Evolutionary conservation across 2,888 invertebrate species (phyloP).

Genomic region (Diaprepes abbreviatus): DNA sequence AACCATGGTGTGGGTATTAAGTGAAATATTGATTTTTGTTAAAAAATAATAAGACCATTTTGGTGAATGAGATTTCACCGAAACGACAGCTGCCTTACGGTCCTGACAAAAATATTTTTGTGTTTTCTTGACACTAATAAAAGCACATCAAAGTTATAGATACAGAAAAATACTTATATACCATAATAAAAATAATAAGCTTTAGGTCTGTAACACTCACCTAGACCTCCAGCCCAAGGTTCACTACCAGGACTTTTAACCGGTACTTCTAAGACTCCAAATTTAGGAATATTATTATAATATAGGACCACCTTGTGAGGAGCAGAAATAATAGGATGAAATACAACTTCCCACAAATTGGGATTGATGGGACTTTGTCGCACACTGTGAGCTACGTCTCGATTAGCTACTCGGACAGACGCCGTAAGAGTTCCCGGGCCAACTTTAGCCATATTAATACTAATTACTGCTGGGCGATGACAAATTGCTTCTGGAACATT

Average conservation of each 20-base stretch:
- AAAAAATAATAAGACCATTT: no score
- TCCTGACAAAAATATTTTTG: no score
- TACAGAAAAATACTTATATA: no score
- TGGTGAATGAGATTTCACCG: no score
- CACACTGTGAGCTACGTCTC: constrained; percentile 86
- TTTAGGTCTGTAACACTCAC: constrained; percentile 63
- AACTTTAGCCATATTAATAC: constrained; percentile 75
- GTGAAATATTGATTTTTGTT: no score
- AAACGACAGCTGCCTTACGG: no score
- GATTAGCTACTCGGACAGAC: constrained; percentile 81
- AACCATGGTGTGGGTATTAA: no score
- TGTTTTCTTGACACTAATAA: no score
- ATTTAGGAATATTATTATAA: constrained; percentile 87
- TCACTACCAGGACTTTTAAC: constrained; percentile 68
- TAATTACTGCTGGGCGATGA: constrained; percentile 85
- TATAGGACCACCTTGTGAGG: constrained; percentile 88
- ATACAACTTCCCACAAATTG: constrained; percentile 85
- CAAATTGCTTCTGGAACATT: constrained; percentile 77
- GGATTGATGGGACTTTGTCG: constrained; percentile 79
- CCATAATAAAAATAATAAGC: no score
- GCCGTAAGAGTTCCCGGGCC: constrained; percentile 89
- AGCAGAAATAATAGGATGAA: constrained; percentile 89
- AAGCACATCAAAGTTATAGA: no score
- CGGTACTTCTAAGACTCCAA: constrained; percentile 72
- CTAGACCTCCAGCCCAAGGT: constrained; percentile 79